phyloP scores from a whole-genome alignment of 2,797 vertebrate genomes.

The Rhynchonycteris naso region DNA sequence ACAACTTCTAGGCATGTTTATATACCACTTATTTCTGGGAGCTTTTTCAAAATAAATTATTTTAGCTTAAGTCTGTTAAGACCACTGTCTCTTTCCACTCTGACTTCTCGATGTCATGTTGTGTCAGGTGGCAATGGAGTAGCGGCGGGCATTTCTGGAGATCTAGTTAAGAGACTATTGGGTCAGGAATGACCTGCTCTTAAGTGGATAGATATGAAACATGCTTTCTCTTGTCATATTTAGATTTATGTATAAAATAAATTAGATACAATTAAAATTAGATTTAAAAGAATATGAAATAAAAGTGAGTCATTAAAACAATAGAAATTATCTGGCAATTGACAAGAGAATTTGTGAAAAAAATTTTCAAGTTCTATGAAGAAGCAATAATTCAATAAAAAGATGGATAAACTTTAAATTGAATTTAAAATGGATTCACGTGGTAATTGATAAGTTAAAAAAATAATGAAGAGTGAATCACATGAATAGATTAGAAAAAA shows the following conservation, averaged over 20 bases:
- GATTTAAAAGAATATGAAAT: conserved; percentile 3
- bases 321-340: conserved; percentile 14
- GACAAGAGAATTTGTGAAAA: neutral
- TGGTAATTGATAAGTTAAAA: neutral
- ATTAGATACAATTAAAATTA: conserved; percentile 25
- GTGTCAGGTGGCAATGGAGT: neutral
- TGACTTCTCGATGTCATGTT: neutral
- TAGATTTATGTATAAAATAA: conserved; percentile 30
- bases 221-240: neutral
- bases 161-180: neutral
- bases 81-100: neutral
- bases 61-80: neutral
- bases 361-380: neutral
- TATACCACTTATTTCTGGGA: neutral
- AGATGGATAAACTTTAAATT: conserved; percentile 16
- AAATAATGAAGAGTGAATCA: neutral
- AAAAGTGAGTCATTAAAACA: neutral
- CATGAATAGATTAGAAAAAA: conserved; percentile 24
- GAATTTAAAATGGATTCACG: neutral
- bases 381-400: conserved; percentile 29
- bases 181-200: neutral
- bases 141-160: neutral
- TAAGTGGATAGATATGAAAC: neutral
- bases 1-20: neutral
- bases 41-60: conserved; percentile 7